phyloP scores from a whole-genome alignment of 2,797 vertebrate species.

The Otolemur crassicaudatus region DNA sequence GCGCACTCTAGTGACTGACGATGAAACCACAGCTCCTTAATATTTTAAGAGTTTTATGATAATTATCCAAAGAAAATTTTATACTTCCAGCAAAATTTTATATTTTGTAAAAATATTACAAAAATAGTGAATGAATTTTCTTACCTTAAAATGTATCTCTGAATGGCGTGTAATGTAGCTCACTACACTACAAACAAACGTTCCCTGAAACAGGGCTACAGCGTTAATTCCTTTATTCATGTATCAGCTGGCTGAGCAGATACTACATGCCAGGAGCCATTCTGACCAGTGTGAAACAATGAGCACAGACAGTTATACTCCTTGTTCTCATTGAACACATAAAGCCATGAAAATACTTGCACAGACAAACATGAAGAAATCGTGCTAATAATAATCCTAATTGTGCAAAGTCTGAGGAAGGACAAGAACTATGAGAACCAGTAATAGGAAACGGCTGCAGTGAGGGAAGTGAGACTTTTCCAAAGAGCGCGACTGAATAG shows the following conservation, averaged over 20 bases:
- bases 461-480: slow-evolving; percentile 15
- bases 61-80: slow-evolving; percentile 7
- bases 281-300: neutral
- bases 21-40: slow-evolving; percentile 64
- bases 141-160: slow-evolving; percentile 10
- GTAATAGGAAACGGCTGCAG: neutral
- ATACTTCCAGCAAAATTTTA: neutral
- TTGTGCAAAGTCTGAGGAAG: neutral
- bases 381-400: neutral
- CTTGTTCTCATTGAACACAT: neutral
- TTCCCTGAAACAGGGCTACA: slow-evolving; percentile 28
- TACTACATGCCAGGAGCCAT: neutral
- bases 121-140: slow-evolving; percentile 33
- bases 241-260: neutral
- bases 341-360: slow-evolving; percentile 3
- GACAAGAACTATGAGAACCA: neutral
- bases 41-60: slow-evolving; percentile 23
- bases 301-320: neutral
- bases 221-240: slow-evolving; percentile 35
- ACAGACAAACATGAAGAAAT: slow-evolving; percentile 17
- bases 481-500: neutral
- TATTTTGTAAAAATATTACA: slow-evolving; percentile 46
- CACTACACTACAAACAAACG: slow-evolving; percentile 32
- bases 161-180: neutral
- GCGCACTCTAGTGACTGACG: slow-evolving; percentile 80